Evolutionary conservation across 2,888 invertebrate genomes (phyloP), one percentile per base, ranked within the genome.

Genomic region (Synanthedon formicaeformis): DNA sequence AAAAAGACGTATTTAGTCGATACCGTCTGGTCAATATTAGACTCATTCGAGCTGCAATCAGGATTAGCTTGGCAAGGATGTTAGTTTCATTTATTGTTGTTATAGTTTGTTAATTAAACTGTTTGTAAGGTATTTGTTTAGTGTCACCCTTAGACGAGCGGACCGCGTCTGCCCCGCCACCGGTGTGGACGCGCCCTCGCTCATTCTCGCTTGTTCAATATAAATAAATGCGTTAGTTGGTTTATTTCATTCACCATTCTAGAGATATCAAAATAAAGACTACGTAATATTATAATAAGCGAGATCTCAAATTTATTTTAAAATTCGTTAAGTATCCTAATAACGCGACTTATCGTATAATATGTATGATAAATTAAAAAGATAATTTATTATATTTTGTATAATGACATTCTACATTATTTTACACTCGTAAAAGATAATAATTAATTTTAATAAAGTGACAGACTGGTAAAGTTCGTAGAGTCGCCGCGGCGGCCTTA

Each of bases 401-500:
- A 85, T 83, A 80, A 81, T 74, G 73, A 80, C 81, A 82, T 84
- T 85, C 82, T 85, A 85, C 76, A 81, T 86, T 85, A 81, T 74
- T 86, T 86, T 84, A 86, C 83, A 86, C 82, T 81, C 72, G 70
- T 81, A 81, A 81, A 85, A 79, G 79, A 82, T 85, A 86, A 85
- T 85, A 82, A 86, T 87, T 86, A 86, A 85, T 86, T 86, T 87
- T 85, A 86, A 87, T 85, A 84, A 86, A 78, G 82, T 83, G 82
- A 85, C 87, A 86, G 87, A 86, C 87, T 87, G 86, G 87, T 87
- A 85, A 86, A 84, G 86, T 87, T 86, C 81, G 85, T 86, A 87
- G 86, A 83, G 86, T 86, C 85, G 85, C 86, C 71, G 78, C 72
- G 80, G 86, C 87, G 86, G 84, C 84, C 80, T 81, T 87, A 86